Evolutionary conservation across 2,888 invertebrate genomes (phyloP), one percentile per base, ranked within the genome.

Genomic region (Habroteleia sp.): DNA sequence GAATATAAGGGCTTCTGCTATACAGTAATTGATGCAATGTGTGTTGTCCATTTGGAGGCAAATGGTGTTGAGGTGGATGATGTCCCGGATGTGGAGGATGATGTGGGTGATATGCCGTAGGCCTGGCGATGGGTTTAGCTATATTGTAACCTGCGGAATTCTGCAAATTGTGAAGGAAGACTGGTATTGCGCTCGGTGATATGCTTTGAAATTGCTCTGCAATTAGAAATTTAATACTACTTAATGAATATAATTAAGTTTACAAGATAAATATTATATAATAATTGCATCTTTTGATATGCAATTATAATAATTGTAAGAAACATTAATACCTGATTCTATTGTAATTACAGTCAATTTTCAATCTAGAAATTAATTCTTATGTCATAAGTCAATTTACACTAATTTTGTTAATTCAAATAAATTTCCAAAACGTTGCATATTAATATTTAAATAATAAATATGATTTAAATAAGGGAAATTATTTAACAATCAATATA

Each of bases 61-160:
- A 82, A 58, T 72, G 72, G 73, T 88, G 87, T 73, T 88, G 88
- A 14, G 84, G 83, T 7, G 87, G 86, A 62, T 85, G 84, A 79
- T 87, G 87, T 60, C 84, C 83, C 35, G 87, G 93, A 89, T 95
- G 96, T 83, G 94, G 94, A 80, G 94, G 93, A 84, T 94, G 94
- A 50, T 93, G 91, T 87, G 90, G 92, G 86, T 90, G 92, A 88
- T 89, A 90, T 87, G 86, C 90, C 76, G 91, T 92, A 77, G 95
- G 91, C 89, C 95, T 93, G 60, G 96, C 95, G 83, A 96, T 95
- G 7, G 96, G 96, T 89, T 96, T 96, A 48, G 95, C 95, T 85
- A 96, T 93, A 80, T 90, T 91, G 73, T 92, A 92, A 88, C 91
- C 91, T 1, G 91, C 91, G 1, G 85, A 85, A 62, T 86, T 87